These are phyloP conservation scores for Siderastrea radians DNA, from an alignment of 92 coral and sea anemone genomes.

Conservation along the genomic window DNA sequence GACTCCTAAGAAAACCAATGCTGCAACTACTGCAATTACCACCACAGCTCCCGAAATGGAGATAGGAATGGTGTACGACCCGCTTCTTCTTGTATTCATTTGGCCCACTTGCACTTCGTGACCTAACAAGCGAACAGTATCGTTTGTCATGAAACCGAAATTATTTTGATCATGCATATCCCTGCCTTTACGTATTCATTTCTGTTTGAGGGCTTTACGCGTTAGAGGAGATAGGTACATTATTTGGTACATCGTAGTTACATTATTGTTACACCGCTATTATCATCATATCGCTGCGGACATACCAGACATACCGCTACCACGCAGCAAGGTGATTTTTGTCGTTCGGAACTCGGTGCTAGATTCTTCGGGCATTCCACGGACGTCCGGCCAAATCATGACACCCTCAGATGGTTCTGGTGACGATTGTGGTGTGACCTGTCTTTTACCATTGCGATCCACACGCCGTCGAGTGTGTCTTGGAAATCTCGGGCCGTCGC, in stretches of 20 bases:
- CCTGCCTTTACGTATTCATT: too few species aligned
- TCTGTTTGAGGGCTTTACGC: too few species aligned
- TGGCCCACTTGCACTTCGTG: background rate
- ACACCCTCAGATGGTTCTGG: background rate
- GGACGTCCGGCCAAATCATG: too few species aligned
- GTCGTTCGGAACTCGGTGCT: background rate
- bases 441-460: background rate
- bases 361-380: background rate
- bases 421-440: background rate
- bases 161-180: too few species aligned
- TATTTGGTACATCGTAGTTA: too few species aligned
- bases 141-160: too few species aligned
- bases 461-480: background rate
- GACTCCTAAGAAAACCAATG: background rate
- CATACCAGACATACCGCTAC: too few species aligned
- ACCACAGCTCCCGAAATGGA: background rate
- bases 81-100: background rate
- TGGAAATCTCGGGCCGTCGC: background rate
- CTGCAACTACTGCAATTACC: background rate
- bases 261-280: too few species aligned
- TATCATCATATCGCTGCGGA: too few species aligned
- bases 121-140: background rate
- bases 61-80: background rate
- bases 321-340: too few species aligned
- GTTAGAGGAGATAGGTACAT: too few species aligned